Evolutionary conservation across 2,797 vertebrate species (phyloP), one percentile per base, ranked within the genome.

Genomic region (Telmatherina bonti): DNA sequence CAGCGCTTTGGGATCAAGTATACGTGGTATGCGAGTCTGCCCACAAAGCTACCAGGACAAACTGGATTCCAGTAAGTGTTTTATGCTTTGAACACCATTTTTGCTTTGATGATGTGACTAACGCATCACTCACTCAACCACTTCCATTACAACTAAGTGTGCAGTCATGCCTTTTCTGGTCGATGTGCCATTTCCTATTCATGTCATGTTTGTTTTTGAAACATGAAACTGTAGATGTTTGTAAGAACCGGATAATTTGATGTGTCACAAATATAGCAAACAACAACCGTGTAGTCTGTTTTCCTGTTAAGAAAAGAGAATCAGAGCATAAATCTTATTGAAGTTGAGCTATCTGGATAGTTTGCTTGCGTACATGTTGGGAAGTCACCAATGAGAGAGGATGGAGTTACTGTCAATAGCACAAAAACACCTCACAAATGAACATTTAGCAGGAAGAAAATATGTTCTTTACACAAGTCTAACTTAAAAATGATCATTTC

Each of bases 61-160:
- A 65, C 73, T 7, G 58, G 72, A 65, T 91, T 92, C 88, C 90
- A 78, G 88, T 90, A 91, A 92, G 75, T 56, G 61, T 78, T 78
- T 81, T 83, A 72, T 47, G 75, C 72, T 77, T 59, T 62, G 78
- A 79, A 82, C 84, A 80, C 78, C 74, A 61, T 82, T 72, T 64
- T 45, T 61, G 33, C 90, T 91, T 91, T 91, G 88, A 91, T 81
- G 78, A 74, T 68, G 74, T 91, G 91, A 92, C 85, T 91, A 82
- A 92, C 29, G n/a, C 59, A 79, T 65, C 72, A 38, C 74, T 91
- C 88, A 89, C 82, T 76, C 67, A 52, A 87, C 90, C 90, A 78
- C 88, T 85, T 90, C 87, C 85, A 90, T 84, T 76, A 13, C 78
- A 67, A 9, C 70, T 3, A 58, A 62, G 64, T 10, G 31, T 68